Base-by-base conservation (phyloP, 2,888 invertebrate species). In the Polylopha cassiicola region DNA sequence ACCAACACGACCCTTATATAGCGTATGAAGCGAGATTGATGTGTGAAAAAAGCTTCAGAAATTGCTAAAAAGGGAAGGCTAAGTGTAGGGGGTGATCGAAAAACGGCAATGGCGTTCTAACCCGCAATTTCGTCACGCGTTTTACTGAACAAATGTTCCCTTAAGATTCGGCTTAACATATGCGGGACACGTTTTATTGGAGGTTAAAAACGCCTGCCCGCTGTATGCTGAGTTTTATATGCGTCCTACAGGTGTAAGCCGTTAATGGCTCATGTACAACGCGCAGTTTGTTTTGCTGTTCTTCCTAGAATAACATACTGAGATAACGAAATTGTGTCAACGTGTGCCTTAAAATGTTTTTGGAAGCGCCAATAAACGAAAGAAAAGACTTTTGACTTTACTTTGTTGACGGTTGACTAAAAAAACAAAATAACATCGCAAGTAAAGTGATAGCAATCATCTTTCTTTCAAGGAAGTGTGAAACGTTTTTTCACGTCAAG, bases 1-100 rank as follows among this genome's bases (percentile, higher is more conserved):
- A 41, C 41, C 46, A 36, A 48, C 44, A 39, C 36, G 46, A 44
- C 44, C 48, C 37, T 44, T 43, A 46, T 37, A 44, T 46, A 42
- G 42, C 39, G 68, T 71, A 76, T 73, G 73, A 65, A 69, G 61
- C 65, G 76, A 77, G 81, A 82, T 81, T 82, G 82, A 80, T 81
- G 82, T 80, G 74, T 73, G 72, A 73, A 76, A 71, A 76, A 77
- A 76, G 74, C 78, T 74, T 67, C 72, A 70, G 75, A 84, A 84
- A 82, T 82, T 84, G 81, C 77, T 80, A 76, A 82, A 84, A 82
- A 82, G 80, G 82, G 76, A 76, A 76, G 70, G 74, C 81, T 84
- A 82, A 84, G 82, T 84, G 81, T 79, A 66, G 63, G 63, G 74
- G 73, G 75, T 72, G 79, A 84, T 82, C 78, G 81, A 72, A 69